Base-by-base conservation (phyloP, 2,797 vertebrate species). In the Sebastes diploproa region DNA sequence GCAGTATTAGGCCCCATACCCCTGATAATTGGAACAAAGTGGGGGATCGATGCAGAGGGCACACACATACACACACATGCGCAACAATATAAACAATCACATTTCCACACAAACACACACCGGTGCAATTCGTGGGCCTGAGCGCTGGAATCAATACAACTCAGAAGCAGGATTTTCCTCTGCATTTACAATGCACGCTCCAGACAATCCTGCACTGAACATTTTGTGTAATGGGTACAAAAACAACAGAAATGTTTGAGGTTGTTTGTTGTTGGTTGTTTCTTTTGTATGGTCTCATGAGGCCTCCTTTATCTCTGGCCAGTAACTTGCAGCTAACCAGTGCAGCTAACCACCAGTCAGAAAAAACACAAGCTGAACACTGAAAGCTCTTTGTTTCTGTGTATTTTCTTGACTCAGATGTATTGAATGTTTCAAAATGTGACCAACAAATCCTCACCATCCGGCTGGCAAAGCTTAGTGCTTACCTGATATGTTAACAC, bases 21-120 rank as follows among this genome's bases (percentile, higher is more conserved):
- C 88, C 83, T 88, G 91, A 95, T 96, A 94, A 96, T 95, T 95
- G 92, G 93, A 94, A 94, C 94, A 95, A 95, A 96, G 93, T 90
- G 90, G 83, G 72, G 89, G 89, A 96, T 96, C 95, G 81, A 93
- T 93, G 75, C 79, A 61, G 67, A 83, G 87, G 91, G 79, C 81
- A 59, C 83, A 75, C 74, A 81, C 69, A 75, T 7, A 66, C 73
- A 72, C 74, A 65, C 63, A 69, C 56, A 71, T 58, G 27, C 46
- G 63, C 62, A 81, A 62, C 66, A 83, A 74, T 73, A 89, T 83
- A 90, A 92, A 92, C 88, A 91, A 82, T 78, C 84, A 34, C 82
- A 79, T 85, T 81, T 83, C 65, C 83, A 80, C 79, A 75, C 70
- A 79, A 76, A 42, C 34, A 63, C 75, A 73, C 46, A 34, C 32